Base-by-base conservation (phyloP, 53 echinoderm and acorn worm species). In the Antedon mediterranea region DNA sequence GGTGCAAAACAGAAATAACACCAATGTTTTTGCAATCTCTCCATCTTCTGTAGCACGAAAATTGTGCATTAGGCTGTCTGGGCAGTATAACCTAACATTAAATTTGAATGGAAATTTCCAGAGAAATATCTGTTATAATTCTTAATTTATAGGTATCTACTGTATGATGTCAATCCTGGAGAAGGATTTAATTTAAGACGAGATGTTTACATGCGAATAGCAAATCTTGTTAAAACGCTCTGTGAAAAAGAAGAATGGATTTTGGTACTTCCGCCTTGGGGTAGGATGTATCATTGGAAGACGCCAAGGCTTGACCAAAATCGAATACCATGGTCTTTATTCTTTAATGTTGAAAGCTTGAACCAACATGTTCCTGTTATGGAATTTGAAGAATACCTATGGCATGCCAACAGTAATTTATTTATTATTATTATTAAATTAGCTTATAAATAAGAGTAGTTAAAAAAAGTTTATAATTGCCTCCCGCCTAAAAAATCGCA, bases 151-250 rank as follows among this genome's bases (percentile, higher is more conserved):
- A 98, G 98, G 73, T 98, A 76, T 81, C 77, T 98, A 5, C 71
- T 98, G 29, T 93, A 98, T 42, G 90, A 97, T 80, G 83, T 98
- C 28, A 98, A 98, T 72, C 90, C 88, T 34, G 98, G 98, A 14
- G 98, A 98, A 30, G 98, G 98, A 0, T 97, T 98, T 70, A 98
- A 98, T 82, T 88, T 98, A 0, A 79, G 98, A 26, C 71, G 98
- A 32, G 98, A 98, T 75, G 98, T 98, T n/a, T 98, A 98, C 90
- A 93, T 98, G 98, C 81, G 98, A 29, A 86, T 98, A 28, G 87
- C 98, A 0, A 98, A 92, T 82, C 85, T 98, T 0, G 85, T 98
- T 14, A 81, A 86, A 43, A 73, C 77, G 18, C 88, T 98, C 3
- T 75, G 76, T 7, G 83, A 93, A 34, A 79, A 83, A 32, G 83